Evolutionary conservation across 2,888 invertebrate genomes (phyloP).

Genomic region (Troglohyphantes excavatus): DNA sequence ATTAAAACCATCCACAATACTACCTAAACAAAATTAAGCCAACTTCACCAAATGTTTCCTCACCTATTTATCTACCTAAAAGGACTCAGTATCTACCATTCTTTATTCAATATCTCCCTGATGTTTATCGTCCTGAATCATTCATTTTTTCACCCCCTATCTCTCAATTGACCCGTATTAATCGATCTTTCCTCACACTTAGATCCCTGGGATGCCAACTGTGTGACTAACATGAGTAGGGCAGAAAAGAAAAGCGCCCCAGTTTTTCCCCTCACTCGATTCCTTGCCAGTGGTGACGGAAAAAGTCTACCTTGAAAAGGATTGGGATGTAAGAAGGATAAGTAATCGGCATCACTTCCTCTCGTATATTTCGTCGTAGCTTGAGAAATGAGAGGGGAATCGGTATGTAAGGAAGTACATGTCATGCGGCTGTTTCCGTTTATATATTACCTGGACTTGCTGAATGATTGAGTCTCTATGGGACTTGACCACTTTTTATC

Average conservation of each 20-base stretch:
- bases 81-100: constrained; percentile 8
- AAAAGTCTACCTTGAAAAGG: constrained; percentile 32
- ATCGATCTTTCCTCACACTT: constrained; percentile 63
- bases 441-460: constrained; percentile 25
- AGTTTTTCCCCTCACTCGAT: constrained; percentile 34
- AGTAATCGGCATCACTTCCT: constrained; percentile 43
- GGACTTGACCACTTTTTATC: background rate
- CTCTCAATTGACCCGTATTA: constrained; percentile 66
- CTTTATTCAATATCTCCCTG: constrained; percentile 36
- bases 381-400: constrained; percentile 39
- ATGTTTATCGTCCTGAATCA: constrained; percentile 52
- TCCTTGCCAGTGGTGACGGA: constrained; percentile 44
- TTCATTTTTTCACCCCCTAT: constrained; percentile 53
- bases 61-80: background rate
- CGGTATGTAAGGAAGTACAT: constrained; percentile 30
- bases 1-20: no score
- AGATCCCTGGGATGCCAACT: constrained; percentile 19
- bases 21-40: no score
- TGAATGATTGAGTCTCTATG: constrained; percentile 5
- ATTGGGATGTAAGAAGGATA: constrained; percentile 55
- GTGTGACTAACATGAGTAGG: constrained; percentile 38
- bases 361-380: constrained; percentile 31
- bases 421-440: constrained; percentile 39
- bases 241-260: background rate
- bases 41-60: background rate